A percentile compares a stretch with the other conserved stretches of the same genome.
Conservation (phyloP, 1,140 invertebrate species). For the Drosophila novamexicana region DNA sequence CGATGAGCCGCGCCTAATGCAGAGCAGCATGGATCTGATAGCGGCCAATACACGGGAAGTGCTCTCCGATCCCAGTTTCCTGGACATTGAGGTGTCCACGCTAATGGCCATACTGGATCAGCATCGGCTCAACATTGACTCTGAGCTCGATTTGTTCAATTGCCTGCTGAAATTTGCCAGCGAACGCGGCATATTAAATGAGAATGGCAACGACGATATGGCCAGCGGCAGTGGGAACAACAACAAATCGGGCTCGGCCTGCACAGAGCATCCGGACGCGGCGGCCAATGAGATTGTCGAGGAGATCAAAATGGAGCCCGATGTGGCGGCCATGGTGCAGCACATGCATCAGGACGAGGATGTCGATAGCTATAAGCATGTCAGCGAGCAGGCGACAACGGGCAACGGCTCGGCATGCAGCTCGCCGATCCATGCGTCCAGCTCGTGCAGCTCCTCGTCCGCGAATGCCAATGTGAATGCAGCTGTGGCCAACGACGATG, state of each 20-base stretch:
- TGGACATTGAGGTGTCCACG: constrained; percentile 90
- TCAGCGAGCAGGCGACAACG: constrained; percentile 6
- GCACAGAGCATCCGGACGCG: constrained; percentile 13
- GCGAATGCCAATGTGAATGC: constrained; percentile 1
- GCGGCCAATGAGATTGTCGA: constrained; percentile 44
- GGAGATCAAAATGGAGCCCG: constrained; percentile 82
- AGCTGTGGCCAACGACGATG: constrained; percentile 38
- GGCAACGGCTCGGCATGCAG: constrained; percentile 23
- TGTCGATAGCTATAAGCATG: constrained; percentile 42
- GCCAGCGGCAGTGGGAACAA: constrained; percentile 7
- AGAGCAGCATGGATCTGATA: constrained; percentile 92
- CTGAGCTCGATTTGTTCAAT: constrained; percentile 91
- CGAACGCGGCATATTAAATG: constrained; percentile 79
- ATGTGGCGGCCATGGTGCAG: constrained; percentile 77
- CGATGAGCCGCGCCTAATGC: constrained; percentile 91
- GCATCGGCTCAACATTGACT: constrained; percentile 89
- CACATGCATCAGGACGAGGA: constrained; percentile 73
- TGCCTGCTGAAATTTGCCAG: constrained; percentile 89
- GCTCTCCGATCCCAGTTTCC: constrained; percentile 89
- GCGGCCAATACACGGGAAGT: constrained; percentile 91
- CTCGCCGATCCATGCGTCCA: constrained; percentile 20
- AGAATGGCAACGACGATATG: constrained; percentile 10
- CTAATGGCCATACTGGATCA: constrained; percentile 90
- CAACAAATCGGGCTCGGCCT: not conserved
- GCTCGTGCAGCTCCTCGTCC: not conserved